Evolutionary conservation across 2,888 invertebrate species (phyloP).

Genomic region (Sericinus montela): DNA sequence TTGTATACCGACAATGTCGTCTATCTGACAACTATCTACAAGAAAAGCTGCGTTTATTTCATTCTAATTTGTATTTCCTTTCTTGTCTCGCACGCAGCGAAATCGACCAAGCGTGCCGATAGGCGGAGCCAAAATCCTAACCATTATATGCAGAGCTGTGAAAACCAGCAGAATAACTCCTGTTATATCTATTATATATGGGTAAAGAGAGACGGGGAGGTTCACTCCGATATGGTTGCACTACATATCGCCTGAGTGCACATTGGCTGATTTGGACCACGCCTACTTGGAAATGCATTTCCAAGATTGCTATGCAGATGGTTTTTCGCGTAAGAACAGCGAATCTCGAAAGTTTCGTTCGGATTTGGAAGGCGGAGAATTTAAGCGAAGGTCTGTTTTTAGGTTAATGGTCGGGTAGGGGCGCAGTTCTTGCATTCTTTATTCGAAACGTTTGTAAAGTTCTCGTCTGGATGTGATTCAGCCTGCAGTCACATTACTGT

Average conservation of each 20-base stretch:
- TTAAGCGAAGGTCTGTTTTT: conserved; percentile 42
- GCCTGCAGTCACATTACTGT: background rate
- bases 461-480: background rate
- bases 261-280: conserved; percentile 75
- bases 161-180: conserved; percentile 45
- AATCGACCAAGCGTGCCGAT: conserved; percentile 63
- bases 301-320: conserved; percentile 75
- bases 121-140: conserved; percentile 54
- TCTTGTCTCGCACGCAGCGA: conserved; percentile 50
- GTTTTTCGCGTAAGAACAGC: conserved; percentile 50
- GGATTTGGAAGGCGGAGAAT: conserved; percentile 37
- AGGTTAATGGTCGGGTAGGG: conserved; percentile 43
- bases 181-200: conserved; percentile 33
- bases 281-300: conserved; percentile 75
- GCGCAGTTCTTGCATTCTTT: conserved; percentile 1
- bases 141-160: conserved; percentile 50
- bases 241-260: conserved; percentile 77
- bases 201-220: conserved; percentile 37
- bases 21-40: conserved; percentile 71
- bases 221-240: conserved; percentile 43
- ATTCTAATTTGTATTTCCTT: conserved; percentile 55
- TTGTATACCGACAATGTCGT: conserved; percentile 62
- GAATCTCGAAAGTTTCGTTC: conserved; percentile 44
- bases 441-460: conserved; percentile 6
- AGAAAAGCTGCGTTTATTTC: conserved; percentile 54